These are phyloP conservation scores for Aphelinus certus DNA, from an alignment of 1,140 invertebrate species.

Conservation along the genomic window DNA sequence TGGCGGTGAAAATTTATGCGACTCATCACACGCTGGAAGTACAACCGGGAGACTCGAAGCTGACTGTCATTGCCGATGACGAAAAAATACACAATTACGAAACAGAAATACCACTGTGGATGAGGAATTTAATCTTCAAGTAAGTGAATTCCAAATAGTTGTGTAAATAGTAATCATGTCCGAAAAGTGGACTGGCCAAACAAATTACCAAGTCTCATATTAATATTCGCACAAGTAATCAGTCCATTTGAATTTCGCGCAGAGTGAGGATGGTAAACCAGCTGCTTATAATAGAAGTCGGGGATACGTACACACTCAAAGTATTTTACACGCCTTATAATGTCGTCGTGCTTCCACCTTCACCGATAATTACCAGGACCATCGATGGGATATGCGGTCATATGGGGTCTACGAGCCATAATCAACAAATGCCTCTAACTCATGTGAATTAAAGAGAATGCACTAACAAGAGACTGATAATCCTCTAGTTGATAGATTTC, in stretches of 20 bases:
- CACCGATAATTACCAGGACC: not conserved
- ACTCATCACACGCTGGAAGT: conserved; percentile 44
- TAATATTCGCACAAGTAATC: conserved; percentile 17
- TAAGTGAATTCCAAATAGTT: conserved; percentile 33
- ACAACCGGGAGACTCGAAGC: conserved; percentile 18
- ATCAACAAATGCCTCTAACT: conserved; percentile 8
- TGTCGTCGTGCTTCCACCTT: conserved; percentile 26
- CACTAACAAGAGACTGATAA: not conserved
- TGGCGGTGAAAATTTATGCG: conserved; percentile 44
- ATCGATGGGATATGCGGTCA: conserved; percentile 33
- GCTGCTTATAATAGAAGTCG: conserved; percentile 5
- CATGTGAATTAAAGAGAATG: not conserved
- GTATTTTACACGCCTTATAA: conserved; percentile 26
- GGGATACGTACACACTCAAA: not conserved
- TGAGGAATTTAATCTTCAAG: conserved; percentile 36
- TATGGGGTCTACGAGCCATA: conserved; percentile 4
- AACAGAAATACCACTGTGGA: conserved; percentile 29
- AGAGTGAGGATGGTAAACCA: conserved; percentile 26
- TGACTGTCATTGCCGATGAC: conserved; percentile 42
- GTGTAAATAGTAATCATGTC: conserved; percentile 4
- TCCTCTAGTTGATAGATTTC: too few species aligned
- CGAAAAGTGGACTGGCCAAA: conserved; percentile 3
- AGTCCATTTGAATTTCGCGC: not conserved
- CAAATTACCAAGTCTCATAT: conserved; percentile 7
- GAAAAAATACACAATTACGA: conserved; percentile 36